Conservation (phyloP, 30 jellyfish, hydroid and myxozoan species). For the Hydractinia echinata region DNA sequence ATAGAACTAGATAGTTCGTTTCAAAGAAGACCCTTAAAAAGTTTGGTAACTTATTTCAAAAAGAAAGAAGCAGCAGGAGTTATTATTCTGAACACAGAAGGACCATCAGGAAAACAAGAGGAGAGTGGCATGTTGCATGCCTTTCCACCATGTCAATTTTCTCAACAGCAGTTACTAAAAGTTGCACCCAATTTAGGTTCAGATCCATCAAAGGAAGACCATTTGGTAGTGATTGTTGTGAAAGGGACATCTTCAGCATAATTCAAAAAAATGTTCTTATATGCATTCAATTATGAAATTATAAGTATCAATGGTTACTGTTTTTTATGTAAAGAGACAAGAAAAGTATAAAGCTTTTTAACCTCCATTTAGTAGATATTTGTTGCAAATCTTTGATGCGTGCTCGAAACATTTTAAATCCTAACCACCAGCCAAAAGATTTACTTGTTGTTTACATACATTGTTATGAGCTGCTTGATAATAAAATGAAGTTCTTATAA, state of each 20-base stretch:
- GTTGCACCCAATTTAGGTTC: slow-evolving; percentile 96
- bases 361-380: too few species aligned
- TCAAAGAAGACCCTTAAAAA: slow-evolving; percentile 82
- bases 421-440: too few species aligned
- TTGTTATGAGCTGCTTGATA: too few species aligned
- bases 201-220: slow-evolving; percentile 94
- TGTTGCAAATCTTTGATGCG: too few species aligned
- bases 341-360: too few species aligned
- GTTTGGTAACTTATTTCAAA: slow-evolving; percentile 87
- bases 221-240: slow-evolving; percentile 82
- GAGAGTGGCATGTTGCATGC: slow-evolving; percentile 97
- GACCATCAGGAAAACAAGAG: slow-evolving; percentile 58
- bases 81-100: slow-evolving; percentile 68
- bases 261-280: neutral
- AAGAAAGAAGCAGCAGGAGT: slow-evolving; percentile 99
- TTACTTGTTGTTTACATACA: too few species aligned
- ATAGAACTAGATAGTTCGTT: slow-evolving; percentile 61
- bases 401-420: too few species aligned
- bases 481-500: too few species aligned
- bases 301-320: too few species aligned
- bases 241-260: slow-evolving; percentile 64
- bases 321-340: too few species aligned
- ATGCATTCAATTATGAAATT: neutral
- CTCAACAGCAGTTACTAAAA: slow-evolving; percentile 91
- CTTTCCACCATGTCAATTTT: slow-evolving; percentile 96